A percentile compares a stretch with the other conserved stretches of the same genome.
Evolutionary conservation across 1,140 invertebrate species (phyloP).

Genomic region (Pachypsylla venusta): DNA sequence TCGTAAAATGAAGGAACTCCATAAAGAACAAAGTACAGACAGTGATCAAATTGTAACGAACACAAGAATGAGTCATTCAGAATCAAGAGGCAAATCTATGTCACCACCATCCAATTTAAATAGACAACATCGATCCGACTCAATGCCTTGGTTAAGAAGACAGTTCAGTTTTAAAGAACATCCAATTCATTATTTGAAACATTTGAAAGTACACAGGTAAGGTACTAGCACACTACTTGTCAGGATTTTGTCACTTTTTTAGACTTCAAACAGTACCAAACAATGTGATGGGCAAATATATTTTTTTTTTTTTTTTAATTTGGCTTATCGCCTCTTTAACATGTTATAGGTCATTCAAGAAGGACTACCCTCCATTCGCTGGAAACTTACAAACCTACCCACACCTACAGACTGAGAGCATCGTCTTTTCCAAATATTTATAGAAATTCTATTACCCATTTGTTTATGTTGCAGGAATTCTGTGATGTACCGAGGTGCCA

Average conservation of each 20-base stretch:
- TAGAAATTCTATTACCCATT: conserved; percentile 57
- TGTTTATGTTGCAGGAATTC: conserved; percentile 39
- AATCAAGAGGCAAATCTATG: not conserved
- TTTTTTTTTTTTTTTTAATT: not conserved
- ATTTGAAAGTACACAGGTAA: conserved; percentile 43
- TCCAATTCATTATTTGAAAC: conserved; percentile 38
- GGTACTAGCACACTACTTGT: not conserved
- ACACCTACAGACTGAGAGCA: conserved; percentile 58
- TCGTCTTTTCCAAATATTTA: conserved; percentile 80
- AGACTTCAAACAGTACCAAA: too few species aligned
- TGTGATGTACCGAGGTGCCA: conserved; percentile 67
- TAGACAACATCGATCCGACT: conserved; percentile 27
- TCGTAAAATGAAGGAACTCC: too few species aligned
- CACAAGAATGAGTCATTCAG: too few species aligned
- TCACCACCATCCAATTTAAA: conserved; percentile 16
- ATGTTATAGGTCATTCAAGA: not conserved
- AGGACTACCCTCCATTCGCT: not conserved
- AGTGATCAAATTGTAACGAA: too few species aligned
- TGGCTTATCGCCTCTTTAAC: not conserved
- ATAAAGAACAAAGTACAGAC: too few species aligned
- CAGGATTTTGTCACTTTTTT: not conserved
- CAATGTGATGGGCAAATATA: too few species aligned
- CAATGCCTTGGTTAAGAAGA: conserved; percentile 39
- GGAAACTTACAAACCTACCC: conserved; percentile 38
- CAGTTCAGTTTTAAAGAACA: conserved; percentile 37